Evolutionary conservation across 2,113 vertebrate genomes (phyloP).

Genomic region (Alligator mississippiensis): DNA sequence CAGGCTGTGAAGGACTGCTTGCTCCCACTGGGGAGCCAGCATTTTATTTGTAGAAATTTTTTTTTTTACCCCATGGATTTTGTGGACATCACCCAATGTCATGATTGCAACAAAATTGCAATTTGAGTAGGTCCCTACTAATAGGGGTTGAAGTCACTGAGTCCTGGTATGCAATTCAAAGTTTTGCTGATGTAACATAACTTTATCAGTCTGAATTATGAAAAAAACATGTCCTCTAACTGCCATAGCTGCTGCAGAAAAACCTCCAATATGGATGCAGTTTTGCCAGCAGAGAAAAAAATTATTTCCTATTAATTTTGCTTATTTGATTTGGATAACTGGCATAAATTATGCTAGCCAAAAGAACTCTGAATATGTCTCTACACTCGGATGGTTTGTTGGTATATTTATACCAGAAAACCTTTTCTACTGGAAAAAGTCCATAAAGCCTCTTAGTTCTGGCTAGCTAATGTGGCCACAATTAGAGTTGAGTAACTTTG

Average conservation of each 20-base stretch:
- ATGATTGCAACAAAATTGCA: too few species aligned
- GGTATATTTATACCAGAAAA: neutral
- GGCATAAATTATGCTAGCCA: neutral
- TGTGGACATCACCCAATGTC: too few species aligned
- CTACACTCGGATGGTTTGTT: slow-evolving; percentile 18
- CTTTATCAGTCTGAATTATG: neutral
- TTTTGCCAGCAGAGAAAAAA: neutral
- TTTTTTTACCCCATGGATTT: too few species aligned
- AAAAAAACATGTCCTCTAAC: neutral
- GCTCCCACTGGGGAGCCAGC: too few species aligned
- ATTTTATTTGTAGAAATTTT: too few species aligned
- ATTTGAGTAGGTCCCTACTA: neutral
- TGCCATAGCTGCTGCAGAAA: neutral
- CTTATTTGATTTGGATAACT: slow-evolving; percentile 3
- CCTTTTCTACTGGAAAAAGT: slow-evolving; percentile 35
- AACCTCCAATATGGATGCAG: neutral
- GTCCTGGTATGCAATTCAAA: neutral
- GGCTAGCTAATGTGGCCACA: slow-evolving; percentile 25
- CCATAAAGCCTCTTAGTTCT: slow-evolving; percentile 53
- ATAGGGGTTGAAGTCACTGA: neutral
- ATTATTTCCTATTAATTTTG: neutral
- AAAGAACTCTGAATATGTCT: neutral
- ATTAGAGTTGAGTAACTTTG: slow-evolving; percentile 50
- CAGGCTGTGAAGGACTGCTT: too few species aligned
- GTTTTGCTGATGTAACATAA: neutral